Percentiles rank a stretch among this genome's conserved stretches.
phyloP scores from a whole-genome alignment of 2,113 vertebrate genomes.

The Protobothrops mucrosquamatus region DNA sequence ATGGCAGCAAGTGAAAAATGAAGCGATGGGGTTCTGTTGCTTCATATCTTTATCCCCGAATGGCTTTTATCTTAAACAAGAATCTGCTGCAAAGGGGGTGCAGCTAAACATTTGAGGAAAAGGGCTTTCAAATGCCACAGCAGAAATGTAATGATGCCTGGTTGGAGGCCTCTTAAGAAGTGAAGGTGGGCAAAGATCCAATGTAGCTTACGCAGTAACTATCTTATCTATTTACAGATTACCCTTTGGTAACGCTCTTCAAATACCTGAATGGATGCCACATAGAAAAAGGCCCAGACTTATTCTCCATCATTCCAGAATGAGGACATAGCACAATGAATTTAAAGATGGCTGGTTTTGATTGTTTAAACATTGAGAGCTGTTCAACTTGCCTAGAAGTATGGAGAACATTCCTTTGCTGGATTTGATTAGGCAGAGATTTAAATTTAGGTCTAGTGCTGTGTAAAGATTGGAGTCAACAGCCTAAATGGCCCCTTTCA shows the following conservation, averaged over 20 bases:
- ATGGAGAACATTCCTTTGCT: not conserved
- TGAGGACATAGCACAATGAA: not conserved
- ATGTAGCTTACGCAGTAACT: not conserved
- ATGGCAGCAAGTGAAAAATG: not conserved
- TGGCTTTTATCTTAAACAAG: not conserved
- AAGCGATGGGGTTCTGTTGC: conserved; percentile 7
- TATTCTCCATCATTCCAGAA: not conserved
- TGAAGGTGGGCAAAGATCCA: not conserved
- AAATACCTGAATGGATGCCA: not conserved
- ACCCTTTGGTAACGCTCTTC: not conserved
- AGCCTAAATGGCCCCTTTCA: not conserved
- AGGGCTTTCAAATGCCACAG: not conserved
- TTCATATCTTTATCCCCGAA: not conserved
- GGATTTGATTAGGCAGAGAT: not conserved
- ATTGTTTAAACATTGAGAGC: not conserved
- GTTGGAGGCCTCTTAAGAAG: not conserved
- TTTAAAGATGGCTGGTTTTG: not conserved
- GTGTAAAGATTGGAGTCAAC: not conserved
- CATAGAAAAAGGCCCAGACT: not conserved
- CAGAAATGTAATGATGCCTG: not conserved
- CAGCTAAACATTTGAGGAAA: not conserved
- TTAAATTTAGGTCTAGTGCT: not conserved
- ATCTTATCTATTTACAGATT: not conserved
- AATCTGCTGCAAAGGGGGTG: not conserved
- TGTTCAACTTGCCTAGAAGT: not conserved